A percentile compares a stretch with the other conserved stretches of the same genome.
phyloP scores from a whole-genome alignment of 2,888 invertebrate genomes.

The Syrphus vitripennis region DNA sequence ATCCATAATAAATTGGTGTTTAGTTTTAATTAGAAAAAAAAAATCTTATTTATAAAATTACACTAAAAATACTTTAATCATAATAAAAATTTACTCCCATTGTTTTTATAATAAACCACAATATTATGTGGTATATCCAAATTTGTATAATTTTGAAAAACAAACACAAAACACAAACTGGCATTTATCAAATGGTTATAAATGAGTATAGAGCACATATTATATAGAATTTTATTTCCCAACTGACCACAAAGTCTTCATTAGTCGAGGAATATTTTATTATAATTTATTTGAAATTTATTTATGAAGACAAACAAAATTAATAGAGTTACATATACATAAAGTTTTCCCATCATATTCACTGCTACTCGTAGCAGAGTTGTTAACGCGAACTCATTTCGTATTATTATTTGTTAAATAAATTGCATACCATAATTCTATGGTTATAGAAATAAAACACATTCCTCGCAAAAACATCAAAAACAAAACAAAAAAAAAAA shows the following conservation, averaged over 20 bases:
- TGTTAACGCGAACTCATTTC: neutral
- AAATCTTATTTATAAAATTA: neutral
- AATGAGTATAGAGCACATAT: too few relatives aligned
- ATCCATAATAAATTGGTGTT: too few relatives aligned
- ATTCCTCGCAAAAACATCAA: too few relatives aligned
- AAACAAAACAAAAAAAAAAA: neutral
- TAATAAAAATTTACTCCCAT: neutral
- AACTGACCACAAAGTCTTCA: conserved; percentile 1
- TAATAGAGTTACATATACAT: neutral
- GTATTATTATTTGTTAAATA: neutral
- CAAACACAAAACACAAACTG: neutral
- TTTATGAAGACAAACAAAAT: conserved; percentile 10
- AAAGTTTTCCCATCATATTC: neutral
- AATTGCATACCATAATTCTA: conserved; percentile 17
- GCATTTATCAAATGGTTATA: too few relatives aligned
- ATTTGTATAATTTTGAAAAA: neutral
- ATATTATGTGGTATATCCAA: too few relatives aligned
- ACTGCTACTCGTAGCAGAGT: too few relatives aligned
- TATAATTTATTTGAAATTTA: conserved; percentile 13
- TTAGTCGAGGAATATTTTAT: neutral
- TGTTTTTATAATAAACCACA: neutral
- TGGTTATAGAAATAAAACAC: neutral
- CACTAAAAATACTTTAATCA: neutral
- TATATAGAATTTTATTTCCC: neutral
- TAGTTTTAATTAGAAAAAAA: neutral